Evolutionary conservation across 2,888 invertebrate genomes (phyloP), one percentile per base, ranked within the genome.

Genomic region (Metalampra italica): DNA sequence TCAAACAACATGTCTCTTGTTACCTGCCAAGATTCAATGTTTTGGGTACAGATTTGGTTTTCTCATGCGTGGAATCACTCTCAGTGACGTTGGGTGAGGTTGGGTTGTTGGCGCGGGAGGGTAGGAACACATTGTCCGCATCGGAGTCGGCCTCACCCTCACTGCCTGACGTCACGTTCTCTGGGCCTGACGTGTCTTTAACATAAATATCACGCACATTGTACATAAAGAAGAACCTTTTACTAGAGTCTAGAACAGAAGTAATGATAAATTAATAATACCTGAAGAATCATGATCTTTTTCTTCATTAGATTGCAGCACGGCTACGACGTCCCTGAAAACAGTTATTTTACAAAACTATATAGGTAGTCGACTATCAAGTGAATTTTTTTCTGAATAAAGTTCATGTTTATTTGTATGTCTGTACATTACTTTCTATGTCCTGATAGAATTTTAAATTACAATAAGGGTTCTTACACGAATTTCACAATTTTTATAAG

Each of bases 281-380:
- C 90, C 88, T 64, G 90, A 90, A 40, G 90, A 90, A 56, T 90
- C 90, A 34, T 84, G 79, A 4, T 84, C 84, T 46, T 86, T 93
- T 57, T 92, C 92, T 48, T 93, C 93, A 59, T 90, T 92, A 55
- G 90, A 93, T 71, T 93, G 92, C 73, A 94, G 79, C 65, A 93
- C 90, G 56, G 94, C 94, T 11, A 94, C 93, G 0, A 94, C 93
- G 71, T 94, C 94, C 50, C 94, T 92, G 69, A 54, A 88, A 78
- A 12, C 29, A 34, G n/a, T 29, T 22, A 14, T 9, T 34, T 42
- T 13, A 4, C 9, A 30, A 13, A 30, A 14, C 9, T 44, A 22
- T 12, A 15, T 29, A n/a, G n/a, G n/a, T n/a, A n/a, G n/a, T n/a
- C n/a, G n/a, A n/a, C n/a, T n/a, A n/a, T 3, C 12, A 8, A n/a